Evolutionary conservation across 2,113 vertebrate species (phyloP).

Genomic region (Ursus arctos): DNA sequence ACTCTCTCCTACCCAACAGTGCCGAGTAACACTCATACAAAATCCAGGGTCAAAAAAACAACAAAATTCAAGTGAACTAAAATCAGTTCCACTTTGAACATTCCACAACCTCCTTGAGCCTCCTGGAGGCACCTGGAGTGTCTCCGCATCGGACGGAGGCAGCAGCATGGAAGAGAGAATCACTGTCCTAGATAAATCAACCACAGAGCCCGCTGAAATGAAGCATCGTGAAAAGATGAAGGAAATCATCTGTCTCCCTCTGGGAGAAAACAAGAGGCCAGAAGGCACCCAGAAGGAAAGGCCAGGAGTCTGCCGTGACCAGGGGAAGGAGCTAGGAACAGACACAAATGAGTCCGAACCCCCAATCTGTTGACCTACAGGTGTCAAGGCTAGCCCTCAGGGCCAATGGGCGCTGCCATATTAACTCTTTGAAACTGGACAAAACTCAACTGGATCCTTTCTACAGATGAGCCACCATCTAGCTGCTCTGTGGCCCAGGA

Average conservation of each 20-base stretch:
- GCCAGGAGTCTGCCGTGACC: background rate
- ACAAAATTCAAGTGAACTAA: background rate
- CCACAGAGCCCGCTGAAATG: background rate
- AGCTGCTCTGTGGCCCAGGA: background rate
- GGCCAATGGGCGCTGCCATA: fast-evolving
- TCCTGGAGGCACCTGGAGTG: background rate
- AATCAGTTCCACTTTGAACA: background rate
- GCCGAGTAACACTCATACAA: background rate
- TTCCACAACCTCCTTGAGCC: background rate
- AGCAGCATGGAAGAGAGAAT: background rate
- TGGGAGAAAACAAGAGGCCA: background rate
- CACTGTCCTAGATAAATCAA: background rate
- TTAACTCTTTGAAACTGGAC: background rate
- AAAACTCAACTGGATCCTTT: background rate
- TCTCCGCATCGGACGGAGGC: background rate
- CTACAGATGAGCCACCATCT: background rate
- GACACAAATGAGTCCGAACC: background rate
- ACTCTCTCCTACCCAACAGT: background rate
- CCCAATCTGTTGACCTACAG: fast-evolving
- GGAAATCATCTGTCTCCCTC: background rate
- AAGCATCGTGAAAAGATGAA: background rate
- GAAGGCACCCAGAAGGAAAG: background rate
- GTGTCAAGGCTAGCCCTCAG: background rate
- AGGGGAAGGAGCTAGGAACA: background rate
- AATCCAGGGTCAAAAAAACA: background rate